Evolutionary conservation across 2,888 invertebrate genomes (phyloP).

Genomic region (Rhynchonema sp.): DNA sequence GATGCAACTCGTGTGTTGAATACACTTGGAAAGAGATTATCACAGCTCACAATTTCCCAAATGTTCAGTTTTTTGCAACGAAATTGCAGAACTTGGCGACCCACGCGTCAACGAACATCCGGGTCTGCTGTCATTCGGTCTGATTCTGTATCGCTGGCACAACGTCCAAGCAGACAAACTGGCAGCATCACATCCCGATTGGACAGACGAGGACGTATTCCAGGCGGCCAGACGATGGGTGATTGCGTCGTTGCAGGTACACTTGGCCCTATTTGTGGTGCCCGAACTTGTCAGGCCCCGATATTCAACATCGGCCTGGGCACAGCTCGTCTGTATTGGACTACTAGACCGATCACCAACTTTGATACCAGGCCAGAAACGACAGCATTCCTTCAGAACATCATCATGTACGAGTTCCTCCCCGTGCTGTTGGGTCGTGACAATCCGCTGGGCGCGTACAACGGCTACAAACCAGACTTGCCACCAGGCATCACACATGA

Average conservation of each 20-base stretch:
- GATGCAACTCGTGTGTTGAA: too few relatives aligned
- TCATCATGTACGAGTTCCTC: slow-evolving; percentile 7
- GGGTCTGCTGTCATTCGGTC: slow-evolving; percentile 71
- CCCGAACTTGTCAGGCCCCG: too few relatives aligned
- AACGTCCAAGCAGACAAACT: slow-evolving; percentile 66
- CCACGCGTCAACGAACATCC: slow-evolving; percentile 93
- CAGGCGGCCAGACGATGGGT: slow-evolving; percentile 71
- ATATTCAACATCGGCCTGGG: too few relatives aligned
- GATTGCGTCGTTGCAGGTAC: slow-evolving; percentile 54
- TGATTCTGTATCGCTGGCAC: slow-evolving; percentile 85
- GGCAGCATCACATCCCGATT: slow-evolving; percentile 54
- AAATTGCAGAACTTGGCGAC: slow-evolving; percentile 64
- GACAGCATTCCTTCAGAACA: slow-evolving; percentile 7
- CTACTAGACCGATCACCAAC: too few relatives aligned
- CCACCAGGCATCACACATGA: neutral
- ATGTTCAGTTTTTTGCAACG: too few relatives aligned
- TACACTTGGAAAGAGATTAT: too few relatives aligned
- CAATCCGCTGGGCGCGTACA: neutral
- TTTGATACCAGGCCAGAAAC: too few relatives aligned
- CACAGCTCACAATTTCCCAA: too few relatives aligned
- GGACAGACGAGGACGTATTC: slow-evolving; percentile 84
- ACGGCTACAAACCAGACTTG: neutral
- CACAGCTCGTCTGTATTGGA: too few relatives aligned
- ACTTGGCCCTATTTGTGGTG: too few relatives aligned
- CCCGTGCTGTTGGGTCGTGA: neutral